Evolutionary conservation across 2,113 vertebrate genomes (phyloP).

Genomic region (Alosa alosa): DNA sequence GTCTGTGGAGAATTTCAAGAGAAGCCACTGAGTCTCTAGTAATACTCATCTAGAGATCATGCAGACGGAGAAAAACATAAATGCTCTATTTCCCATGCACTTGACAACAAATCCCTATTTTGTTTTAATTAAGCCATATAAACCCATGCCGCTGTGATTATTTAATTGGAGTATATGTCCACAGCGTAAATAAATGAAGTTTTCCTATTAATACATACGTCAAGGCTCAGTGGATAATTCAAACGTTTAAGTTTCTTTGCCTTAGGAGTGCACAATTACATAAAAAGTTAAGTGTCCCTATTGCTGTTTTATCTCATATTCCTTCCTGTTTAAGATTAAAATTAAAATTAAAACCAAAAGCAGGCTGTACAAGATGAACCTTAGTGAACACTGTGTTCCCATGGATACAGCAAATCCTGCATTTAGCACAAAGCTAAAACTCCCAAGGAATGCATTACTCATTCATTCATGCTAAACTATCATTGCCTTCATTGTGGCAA

Average conservation of each 20-base stretch:
- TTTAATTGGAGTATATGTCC: slow-evolving; percentile 29
- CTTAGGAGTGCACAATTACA: slow-evolving; percentile 42
- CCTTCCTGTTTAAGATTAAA: slow-evolving; percentile 27
- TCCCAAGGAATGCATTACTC: slow-evolving; percentile 37
- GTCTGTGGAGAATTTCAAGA: slow-evolving; percentile 60
- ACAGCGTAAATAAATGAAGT: slow-evolving; percentile 34
- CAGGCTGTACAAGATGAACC: slow-evolving; percentile 41
- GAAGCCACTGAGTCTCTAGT: background rate
- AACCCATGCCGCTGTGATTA: slow-evolving; percentile 16
- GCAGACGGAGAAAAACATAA: background rate
- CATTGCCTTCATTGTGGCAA: background rate
- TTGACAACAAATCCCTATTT: slow-evolving; percentile 1
- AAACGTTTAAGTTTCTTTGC: slow-evolving; percentile 33
- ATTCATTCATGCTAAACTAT: slow-evolving; percentile 5
- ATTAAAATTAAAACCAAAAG: slow-evolving; percentile 36
- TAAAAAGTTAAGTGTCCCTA: slow-evolving; percentile 38
- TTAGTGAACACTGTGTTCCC: slow-evolving; percentile 50
- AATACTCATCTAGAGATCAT: background rate
- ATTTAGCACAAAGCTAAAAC: slow-evolving; percentile 25
- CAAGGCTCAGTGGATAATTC: slow-evolving; percentile 37
- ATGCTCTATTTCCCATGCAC: background rate
- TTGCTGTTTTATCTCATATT: slow-evolving; percentile 26
- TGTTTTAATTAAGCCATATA: slow-evolving; percentile 21
- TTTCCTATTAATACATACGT: slow-evolving; percentile 36
- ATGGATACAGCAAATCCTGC: slow-evolving; percentile 51